Evolutionary conservation across 2,888 invertebrate genomes (phyloP).

Genomic region (Thera britannica): DNA sequence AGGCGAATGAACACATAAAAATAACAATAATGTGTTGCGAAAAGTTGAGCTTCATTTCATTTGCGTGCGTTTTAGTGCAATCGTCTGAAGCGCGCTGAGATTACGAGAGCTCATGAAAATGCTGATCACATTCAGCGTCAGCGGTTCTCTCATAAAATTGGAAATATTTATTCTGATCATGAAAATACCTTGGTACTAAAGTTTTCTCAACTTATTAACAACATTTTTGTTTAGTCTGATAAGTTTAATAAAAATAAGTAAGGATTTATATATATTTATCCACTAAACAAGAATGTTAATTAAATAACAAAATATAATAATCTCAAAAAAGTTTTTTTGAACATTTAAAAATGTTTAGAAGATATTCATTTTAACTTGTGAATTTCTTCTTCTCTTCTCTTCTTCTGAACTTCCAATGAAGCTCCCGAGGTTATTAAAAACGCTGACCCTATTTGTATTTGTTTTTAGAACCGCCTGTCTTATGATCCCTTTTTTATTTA

Average conservation of each 20-base stretch:
- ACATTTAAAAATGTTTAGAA: no score
- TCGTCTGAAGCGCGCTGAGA: conserved; percentile 24
- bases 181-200: conserved; percentile 21
- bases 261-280: no score
- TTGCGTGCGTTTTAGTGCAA: conserved; percentile 29
- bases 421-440: background rate
- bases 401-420: background rate
- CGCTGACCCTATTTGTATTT: conserved; percentile 15
- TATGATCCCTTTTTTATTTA: conserved; percentile 39
- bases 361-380: no score
- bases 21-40: conserved; percentile 1
- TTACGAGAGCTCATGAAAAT: conserved; percentile 37
- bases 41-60: conserved; percentile 3
- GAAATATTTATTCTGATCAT: conserved; percentile 25
- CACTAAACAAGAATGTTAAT: no score
- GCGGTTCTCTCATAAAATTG: conserved; percentile 26
- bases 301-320: no score
- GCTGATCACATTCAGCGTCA: conserved; percentile 35
- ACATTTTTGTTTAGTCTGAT: background rate
- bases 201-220: conserved; percentile 15
- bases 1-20: background rate
- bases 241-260: no score
- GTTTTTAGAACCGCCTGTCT: conserved; percentile 18
- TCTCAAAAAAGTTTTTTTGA: no score
- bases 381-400: background rate